Conservation (phyloP, 2,888 invertebrate species). For the Sinopyrophorus schimmeli region DNA sequence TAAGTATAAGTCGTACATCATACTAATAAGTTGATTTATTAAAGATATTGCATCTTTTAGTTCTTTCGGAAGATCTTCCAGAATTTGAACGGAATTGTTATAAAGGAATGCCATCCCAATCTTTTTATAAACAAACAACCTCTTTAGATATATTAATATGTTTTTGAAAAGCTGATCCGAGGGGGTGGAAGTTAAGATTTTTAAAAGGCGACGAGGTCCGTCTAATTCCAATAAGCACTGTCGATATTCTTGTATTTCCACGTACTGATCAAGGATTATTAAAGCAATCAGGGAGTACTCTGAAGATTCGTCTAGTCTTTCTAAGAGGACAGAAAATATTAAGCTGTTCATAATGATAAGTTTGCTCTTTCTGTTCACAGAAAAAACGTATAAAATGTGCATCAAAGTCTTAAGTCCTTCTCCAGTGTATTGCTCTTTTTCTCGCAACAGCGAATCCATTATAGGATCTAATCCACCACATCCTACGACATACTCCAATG, state of each 20-base stretch:
- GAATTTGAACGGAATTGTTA: constrained; percentile 31
- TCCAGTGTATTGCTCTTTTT: constrained; percentile 14
- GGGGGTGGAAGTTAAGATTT: constrained; percentile 9
- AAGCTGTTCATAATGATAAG: background rate
- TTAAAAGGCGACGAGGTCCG: constrained; percentile 8
- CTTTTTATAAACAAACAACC: constrained; percentile 39
- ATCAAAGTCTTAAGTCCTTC: constrained; percentile 5
- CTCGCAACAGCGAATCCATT: background rate
- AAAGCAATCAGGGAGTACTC: constrained; percentile 14
- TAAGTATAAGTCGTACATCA: constrained; percentile 42
- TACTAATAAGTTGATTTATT: constrained; percentile 37
- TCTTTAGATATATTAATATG: constrained; percentile 42
- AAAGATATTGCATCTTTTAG: constrained; percentile 37
- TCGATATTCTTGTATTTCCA: constrained; percentile 15
- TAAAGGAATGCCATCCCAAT: constrained; percentile 39
- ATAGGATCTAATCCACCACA: constrained; percentile 10
- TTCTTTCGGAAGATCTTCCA: constrained; percentile 33
- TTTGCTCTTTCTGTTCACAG: background rate
- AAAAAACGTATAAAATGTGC: constrained; percentile 19
- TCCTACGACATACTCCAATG: constrained; percentile 5
- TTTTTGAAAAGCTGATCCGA: constrained; percentile 17
- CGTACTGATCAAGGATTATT: constrained; percentile 16
- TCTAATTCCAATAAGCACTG: constrained; percentile 18
- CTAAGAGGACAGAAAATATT: constrained; percentile 13
- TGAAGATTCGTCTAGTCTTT: constrained; percentile 5